phyloP scores from a whole-genome alignment of 2,113 vertebrate species.

The Nerophis lumbriciformis region DNA sequence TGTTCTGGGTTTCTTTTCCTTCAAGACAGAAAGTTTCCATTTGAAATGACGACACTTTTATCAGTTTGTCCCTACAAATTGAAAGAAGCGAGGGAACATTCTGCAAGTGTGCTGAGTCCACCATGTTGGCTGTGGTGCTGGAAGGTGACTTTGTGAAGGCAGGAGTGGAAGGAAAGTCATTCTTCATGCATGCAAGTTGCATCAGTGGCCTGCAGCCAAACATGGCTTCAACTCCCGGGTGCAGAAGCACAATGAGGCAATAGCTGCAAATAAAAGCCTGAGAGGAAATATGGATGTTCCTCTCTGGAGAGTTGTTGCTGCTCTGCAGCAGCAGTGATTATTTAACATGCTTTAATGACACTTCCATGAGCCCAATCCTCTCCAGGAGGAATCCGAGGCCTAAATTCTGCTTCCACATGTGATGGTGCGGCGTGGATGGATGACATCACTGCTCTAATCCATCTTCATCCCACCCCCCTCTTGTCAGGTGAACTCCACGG shows the following conservation, averaged over 20 bases:
- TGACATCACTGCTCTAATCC: slow-evolving; percentile 40
- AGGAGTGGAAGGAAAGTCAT: not conserved
- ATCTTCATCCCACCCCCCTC: slow-evolving; percentile 36
- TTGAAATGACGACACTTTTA: too few species aligned
- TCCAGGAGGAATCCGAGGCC: not conserved
- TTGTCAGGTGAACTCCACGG: slow-evolving; percentile 16
- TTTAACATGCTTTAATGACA: slow-evolving; percentile 19
- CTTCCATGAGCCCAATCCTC: slow-evolving; percentile 31
- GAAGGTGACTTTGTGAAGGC: too few species aligned
- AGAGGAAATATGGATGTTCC: slow-evolving; percentile 8
- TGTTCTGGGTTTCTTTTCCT: too few species aligned
- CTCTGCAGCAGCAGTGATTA: slow-evolving; percentile 2
- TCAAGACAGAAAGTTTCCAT: too few species aligned
- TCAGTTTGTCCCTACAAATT: too few species aligned
- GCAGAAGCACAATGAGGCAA: slow-evolving; percentile 2
- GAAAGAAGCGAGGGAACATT: too few species aligned
- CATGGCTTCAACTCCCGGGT: slow-evolving; percentile 1
- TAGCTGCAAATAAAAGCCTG: slow-evolving; percentile 9
- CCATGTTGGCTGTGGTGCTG: too few species aligned
- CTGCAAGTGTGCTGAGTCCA: too few species aligned
- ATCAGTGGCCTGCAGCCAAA: slow-evolving; percentile 13
- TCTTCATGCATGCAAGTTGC: slow-evolving; percentile 6
- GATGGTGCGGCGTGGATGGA: slow-evolving; percentile 4
- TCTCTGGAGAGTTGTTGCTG: slow-evolving; percentile 4
- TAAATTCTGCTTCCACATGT: not conserved